Percentiles rank a stretch among this genome's conserved stretches.
These are phyloP conservation scores for Pycnomerus fuliginosus DNA, from an alignment of 2,888 invertebrate species.

Conservation along the genomic window DNA sequence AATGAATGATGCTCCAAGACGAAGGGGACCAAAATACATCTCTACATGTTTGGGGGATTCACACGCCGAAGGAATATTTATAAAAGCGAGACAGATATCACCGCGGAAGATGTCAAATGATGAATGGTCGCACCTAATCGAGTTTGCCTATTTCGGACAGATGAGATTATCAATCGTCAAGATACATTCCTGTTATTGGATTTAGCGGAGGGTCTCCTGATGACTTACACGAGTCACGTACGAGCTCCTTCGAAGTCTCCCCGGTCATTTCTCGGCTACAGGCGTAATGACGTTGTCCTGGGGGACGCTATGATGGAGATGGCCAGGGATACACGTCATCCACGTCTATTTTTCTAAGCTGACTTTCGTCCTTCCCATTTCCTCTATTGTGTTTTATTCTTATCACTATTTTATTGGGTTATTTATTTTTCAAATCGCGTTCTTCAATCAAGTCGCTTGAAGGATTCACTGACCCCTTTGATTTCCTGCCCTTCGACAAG, in stretches of 20 bases:
- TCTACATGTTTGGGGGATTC: conserved; percentile 35
- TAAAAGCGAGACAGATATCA: conserved; percentile 23
- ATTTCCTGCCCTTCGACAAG: too few relatives aligned
- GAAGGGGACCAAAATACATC: conserved; percentile 29
- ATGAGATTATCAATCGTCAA: too few relatives aligned
- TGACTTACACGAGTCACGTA: conserved; percentile 22
- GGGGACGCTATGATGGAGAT: conserved; percentile 32
- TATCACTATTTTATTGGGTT: conserved; percentile 27
- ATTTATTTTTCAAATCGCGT: conserved; percentile 25
- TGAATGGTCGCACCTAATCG: background rate
- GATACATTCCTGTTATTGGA: background rate
- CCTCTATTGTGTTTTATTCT: conserved; percentile 21
- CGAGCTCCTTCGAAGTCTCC: conserved; percentile 18
- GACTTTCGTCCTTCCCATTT: conserved; percentile 22
- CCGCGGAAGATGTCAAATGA: background rate
- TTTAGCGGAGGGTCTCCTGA: background rate
- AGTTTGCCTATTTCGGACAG: background rate
- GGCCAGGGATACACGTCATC: conserved; percentile 30
- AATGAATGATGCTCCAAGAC: conserved; percentile 17
- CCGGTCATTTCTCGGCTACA: conserved; percentile 29
- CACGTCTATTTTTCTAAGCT: conserved; percentile 28
- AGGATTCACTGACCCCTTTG: too few relatives aligned
- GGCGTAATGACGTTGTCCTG: conserved; percentile 26
- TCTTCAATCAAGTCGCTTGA: conserved; percentile 19
- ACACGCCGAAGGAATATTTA: conserved; percentile 39